Base-by-base conservation (phyloP, 1,140 invertebrate genomes). In the Saccostrea cuccullata region DNA sequence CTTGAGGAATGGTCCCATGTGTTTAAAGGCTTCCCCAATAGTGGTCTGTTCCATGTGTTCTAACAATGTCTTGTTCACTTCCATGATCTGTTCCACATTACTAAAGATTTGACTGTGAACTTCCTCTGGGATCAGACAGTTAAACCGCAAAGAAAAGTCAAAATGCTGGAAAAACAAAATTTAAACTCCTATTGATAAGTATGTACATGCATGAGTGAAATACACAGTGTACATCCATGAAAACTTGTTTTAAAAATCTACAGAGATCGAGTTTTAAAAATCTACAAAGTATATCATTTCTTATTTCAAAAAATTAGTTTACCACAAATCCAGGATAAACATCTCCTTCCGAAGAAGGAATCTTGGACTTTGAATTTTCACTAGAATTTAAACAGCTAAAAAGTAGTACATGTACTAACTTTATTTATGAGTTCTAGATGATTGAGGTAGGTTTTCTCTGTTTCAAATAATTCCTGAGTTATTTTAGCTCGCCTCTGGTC, bases 1-100 rank as follows among this genome's bases (percentile, higher is more conserved):
- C 93, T 97, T 97, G 36, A 97, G 96, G 94, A 97, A 97, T 13
- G 97, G 97, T 23, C 96, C 97, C 73, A 97, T 95, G 91, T 96
- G 96, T 0, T 96, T 95, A 92, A 97, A 97, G 11, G 97, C 96
- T 89, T 95, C 92, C 0, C 96, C 96, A 67, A 97, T 95, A 94
- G 97, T 96, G 82, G 96, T 95, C 60, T 95, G 92, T 91, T 96
- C 96, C 89, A 97, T 94, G 92, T 97, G 96, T 17, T 96, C 95
- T 9, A 97, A 93, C 17, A 97, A 94, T 92, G 97, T 96, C 15
- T 96, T 96, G 93, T 97, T 97, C 3, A 97, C 95, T 91, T 96
- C 96, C 89, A 97, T 96, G n/a, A 97, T 96, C 86, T 96, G 96
- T 90, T 96, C 96, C 86, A 97, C 96, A 92, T 97, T 97, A 84